These are phyloP conservation scores for Parambassis ranga DNA, from an alignment of 2,797 vertebrate species.

Conservation along the genomic window DNA sequence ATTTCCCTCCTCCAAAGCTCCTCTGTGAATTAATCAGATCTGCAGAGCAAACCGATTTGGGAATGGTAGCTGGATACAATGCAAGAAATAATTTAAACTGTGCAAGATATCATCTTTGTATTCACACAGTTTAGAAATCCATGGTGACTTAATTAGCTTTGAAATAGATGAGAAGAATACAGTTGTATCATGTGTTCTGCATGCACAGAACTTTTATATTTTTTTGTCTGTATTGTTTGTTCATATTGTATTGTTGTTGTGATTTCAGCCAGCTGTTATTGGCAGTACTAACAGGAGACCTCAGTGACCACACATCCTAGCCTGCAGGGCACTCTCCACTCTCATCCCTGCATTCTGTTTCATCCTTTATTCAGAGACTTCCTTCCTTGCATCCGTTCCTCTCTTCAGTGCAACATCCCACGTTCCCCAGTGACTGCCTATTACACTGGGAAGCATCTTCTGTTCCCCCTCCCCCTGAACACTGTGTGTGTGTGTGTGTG, in stretches of 20 bases:
- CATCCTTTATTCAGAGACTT: constrained; percentile 54
- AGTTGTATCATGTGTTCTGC: background rate
- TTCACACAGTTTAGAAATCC: constrained; percentile 6
- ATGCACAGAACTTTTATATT: background rate
- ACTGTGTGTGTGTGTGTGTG: background rate
- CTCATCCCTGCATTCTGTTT: constrained; percentile 26
- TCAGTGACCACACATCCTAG: constrained; percentile 23
- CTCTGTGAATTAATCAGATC: constrained; percentile 13
- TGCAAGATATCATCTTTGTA: background rate
- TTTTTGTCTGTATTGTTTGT: background rate
- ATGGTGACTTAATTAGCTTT: constrained; percentile 28
- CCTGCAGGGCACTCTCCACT: constrained; percentile 15
- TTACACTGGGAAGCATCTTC: constrained; percentile 25
- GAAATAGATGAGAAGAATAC: background rate
- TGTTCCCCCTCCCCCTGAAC: constrained; percentile 11
- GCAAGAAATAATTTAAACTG: background rate
- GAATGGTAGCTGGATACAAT: background rate
- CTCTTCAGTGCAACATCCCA: background rate
- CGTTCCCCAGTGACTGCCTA: constrained; percentile 23
- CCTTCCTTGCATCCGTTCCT: constrained; percentile 26
- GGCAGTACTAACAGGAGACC: constrained; percentile 12
- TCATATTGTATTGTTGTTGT: constrained; percentile 1
- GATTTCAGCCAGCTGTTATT: constrained; percentile 6
- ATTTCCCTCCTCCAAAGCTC: constrained; percentile 1
- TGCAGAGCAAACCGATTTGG: background rate